These are phyloP conservation scores for Platysteira castanea DNA, from an alignment of 2,113 vertebrate genomes.

Conservation along the genomic window DNA sequence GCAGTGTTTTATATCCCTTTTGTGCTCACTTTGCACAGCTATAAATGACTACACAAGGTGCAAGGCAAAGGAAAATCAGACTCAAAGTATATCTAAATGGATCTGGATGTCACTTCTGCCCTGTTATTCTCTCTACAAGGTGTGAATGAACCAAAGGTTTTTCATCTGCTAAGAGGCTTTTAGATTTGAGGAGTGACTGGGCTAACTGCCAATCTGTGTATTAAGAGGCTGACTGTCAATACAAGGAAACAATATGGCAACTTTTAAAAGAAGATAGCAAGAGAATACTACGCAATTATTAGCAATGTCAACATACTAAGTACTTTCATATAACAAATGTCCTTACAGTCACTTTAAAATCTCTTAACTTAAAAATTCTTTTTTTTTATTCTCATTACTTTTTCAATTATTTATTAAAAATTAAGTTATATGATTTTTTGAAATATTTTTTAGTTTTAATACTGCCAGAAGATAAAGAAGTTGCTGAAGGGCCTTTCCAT, in stretches of 20 bases:
- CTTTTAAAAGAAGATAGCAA: neutral
- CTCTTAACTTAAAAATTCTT: neutral
- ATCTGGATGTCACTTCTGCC: conserved; percentile 58
- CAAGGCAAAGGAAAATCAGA: conserved; percentile 28
- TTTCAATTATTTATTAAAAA: neutral
- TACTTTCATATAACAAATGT: neutral
- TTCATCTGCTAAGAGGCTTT: conserved; percentile 59
- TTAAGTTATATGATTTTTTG: neutral
- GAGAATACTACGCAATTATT: neutral
- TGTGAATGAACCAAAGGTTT: conserved; percentile 62
- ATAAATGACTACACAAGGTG: conserved; percentile 35
- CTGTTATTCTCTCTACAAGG: conserved; percentile 63
- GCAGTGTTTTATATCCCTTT: conserved; percentile 5
- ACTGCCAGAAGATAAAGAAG: neutral
- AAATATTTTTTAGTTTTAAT: neutral
- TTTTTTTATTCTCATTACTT: neutral
- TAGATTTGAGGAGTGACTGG: neutral
- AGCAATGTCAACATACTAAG: neutral
- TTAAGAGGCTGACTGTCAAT: conserved; percentile 48
- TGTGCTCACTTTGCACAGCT: conserved; percentile 33
- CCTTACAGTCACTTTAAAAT: neutral
- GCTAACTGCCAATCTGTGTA: conserved; percentile 52
- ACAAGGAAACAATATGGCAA: conserved; percentile 19
- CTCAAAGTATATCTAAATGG: conserved; percentile 32
- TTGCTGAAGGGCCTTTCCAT: neutral